Conservation (phyloP, 30 jellyfish, hydroid and myxozoan genomes). For the Sanderia malayensis region DNA sequence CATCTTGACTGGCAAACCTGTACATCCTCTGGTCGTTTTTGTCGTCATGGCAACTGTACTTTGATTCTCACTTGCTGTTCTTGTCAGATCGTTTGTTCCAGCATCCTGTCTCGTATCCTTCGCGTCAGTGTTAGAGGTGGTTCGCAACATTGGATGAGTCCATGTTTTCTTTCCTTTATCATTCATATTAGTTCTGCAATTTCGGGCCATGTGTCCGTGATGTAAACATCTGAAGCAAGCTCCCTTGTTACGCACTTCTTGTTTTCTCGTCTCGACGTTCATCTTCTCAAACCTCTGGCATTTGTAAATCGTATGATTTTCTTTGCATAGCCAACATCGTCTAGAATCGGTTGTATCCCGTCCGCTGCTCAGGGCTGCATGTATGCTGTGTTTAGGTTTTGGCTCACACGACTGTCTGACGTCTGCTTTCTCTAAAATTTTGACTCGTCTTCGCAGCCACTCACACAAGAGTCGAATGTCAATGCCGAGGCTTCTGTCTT, state of each 20-base stretch:
- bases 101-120: slow-evolving; percentile 12
- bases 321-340: slow-evolving; percentile 36
- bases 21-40: slow-evolving; percentile 13
- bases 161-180: slow-evolving; percentile 20
- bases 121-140: neutral
- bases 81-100: slow-evolving; percentile 6
- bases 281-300: slow-evolving; percentile 24
- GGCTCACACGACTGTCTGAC: slow-evolving; percentile 29
- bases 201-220: slow-evolving; percentile 35
- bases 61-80: slow-evolving; percentile 4
- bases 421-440: slow-evolving; percentile 33
- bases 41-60: slow-evolving; percentile 29
- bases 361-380: slow-evolving; percentile 12
- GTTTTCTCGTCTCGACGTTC: slow-evolving; percentile 20
- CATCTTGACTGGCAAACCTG: slow-evolving; percentile 30
- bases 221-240: slow-evolving; percentile 22
- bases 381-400: slow-evolving; percentile 20
- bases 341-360: slow-evolving; percentile 9
- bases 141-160: slow-evolving; percentile 17
- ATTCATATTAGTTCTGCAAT: slow-evolving; percentile 12
- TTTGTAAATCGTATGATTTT: slow-evolving; percentile 32
- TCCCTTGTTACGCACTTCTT: slow-evolving; percentile 31
- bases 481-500: no score
- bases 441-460: slow-evolving; percentile 38
- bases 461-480: no score